Base-by-base conservation (phyloP, 2,888 invertebrate species). In the Ramazzottius varieornatus region DNA sequence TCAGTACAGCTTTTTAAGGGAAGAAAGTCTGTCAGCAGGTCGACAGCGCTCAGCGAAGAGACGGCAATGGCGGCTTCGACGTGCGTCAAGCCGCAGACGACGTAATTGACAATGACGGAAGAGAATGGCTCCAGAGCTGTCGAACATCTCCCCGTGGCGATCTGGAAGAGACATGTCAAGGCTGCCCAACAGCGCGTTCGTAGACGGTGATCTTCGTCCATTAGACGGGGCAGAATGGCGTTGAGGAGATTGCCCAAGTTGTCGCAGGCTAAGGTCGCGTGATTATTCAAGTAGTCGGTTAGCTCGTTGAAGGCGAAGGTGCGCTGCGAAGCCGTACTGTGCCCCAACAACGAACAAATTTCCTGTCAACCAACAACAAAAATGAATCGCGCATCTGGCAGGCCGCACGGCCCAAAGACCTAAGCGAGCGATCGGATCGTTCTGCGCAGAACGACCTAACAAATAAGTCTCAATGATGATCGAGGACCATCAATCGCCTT, bases 81-180 rank as follows among this genome's bases (percentile, higher is more conserved):
- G 54, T 54, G 54, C 54, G 54, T 54, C 54, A 54, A 24, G 16
- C 54, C 54, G 54, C 54, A 54, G 54, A 54, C 24, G n/a, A 54
- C 29, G 54, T 54, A 54, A 24, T 29, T 54, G 54, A 54, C 24
- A 24, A 54, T 54, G 54, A 54, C 16, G n/a, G 54, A 24, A 4
- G 54, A 8, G 54, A 54, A 54, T 4, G 54, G 54, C 24, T 54
- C 54, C n/a, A 54, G 54, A 8, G 24, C 20, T 13, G 8, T 40
- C 40, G 20, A 20, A 4, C n/a, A 13, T 16, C 4, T 16, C 29
- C 4, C 29, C 4, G 4, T 29, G 20, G 4, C n/a, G 16, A 4
- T 24, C n/a, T n/a, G 16, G 29, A 54, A 54, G 54, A 54, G 8
- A 29, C 20, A 24, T 8, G 8, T 8, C 20, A 54, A 24, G 4